A percentile compares a stretch with the other conserved stretches of the same genome.
These are phyloP conservation scores for Etheostoma perlongum DNA, from an alignment of 2,797 vertebrate species.

Conservation along the genomic window DNA sequence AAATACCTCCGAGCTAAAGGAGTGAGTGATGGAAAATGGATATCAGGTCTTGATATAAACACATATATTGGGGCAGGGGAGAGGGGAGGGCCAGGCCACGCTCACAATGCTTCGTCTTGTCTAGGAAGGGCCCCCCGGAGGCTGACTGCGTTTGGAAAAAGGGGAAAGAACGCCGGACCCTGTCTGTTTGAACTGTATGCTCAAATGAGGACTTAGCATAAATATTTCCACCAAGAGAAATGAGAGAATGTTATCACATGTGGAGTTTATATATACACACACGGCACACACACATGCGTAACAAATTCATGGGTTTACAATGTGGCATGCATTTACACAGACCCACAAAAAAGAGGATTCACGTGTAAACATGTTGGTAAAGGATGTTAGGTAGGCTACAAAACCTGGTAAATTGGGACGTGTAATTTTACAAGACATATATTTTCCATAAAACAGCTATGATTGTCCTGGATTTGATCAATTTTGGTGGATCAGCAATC, in stretches of 20 bases:
- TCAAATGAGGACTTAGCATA: conserved; percentile 72
- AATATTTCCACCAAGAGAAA: conserved; percentile 76
- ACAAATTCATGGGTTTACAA: conserved; percentile 38
- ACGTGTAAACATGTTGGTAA: conserved; percentile 2
- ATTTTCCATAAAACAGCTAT: not conserved
- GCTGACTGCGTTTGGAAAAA: conserved; percentile 54
- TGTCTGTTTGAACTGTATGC: conserved; percentile 75
- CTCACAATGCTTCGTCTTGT: conserved; percentile 65
- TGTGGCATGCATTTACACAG: conserved; percentile 17
- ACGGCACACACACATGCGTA: conserved; percentile 28
- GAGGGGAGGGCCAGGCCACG: conserved; percentile 12
- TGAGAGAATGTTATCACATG: conserved; percentile 70
- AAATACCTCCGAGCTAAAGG: conserved; percentile 70
- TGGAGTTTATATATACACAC: conserved; percentile 53
- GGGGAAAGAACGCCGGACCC: conserved; percentile 51
- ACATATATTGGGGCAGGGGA: conserved; percentile 41
- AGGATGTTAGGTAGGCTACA: not conserved
- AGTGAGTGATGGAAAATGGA: conserved; percentile 64
- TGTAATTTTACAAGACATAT: not conserved
- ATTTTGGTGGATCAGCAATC: not conserved
- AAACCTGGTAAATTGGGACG: not conserved
- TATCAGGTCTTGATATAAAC: conserved; percentile 76
- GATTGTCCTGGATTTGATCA: not conserved
- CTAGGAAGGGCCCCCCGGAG: conserved; percentile 57
- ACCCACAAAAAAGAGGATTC: conserved; percentile 19